Conservation (phyloP, 2,113 vertebrate genomes). For the Rostratula benghalensis region DNA sequence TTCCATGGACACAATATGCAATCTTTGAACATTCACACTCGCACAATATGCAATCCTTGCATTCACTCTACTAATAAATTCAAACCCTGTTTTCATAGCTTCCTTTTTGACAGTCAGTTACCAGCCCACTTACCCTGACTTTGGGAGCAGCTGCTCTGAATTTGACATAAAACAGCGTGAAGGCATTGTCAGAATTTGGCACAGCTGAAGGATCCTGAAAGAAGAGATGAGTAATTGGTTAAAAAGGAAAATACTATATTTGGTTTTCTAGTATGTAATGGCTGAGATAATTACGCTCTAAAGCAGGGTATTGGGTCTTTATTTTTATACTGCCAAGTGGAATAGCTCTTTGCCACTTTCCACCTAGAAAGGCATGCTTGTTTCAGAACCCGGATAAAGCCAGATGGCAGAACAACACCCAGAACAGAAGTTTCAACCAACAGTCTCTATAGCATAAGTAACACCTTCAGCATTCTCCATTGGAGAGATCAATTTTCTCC, state of each 20-base stretch:
- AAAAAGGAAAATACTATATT: neutral
- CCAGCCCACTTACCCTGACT: constrained; percentile 87
- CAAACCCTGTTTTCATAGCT: neutral
- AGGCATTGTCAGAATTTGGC: constrained; percentile 92
- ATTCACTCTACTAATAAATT: neutral
- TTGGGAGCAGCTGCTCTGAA: constrained; percentile 96
- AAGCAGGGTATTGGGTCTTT: neutral
- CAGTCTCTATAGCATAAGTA: neutral
- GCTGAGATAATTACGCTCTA: neutral
- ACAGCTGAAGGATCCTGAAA: constrained; percentile 87
- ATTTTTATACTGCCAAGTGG: neutral
- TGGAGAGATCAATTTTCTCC: neutral
- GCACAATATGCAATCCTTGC: neutral
- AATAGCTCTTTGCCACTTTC: neutral
- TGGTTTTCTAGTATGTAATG: neutral
- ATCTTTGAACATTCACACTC: neutral
- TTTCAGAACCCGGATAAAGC: neutral
- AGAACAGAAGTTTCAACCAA: neutral
- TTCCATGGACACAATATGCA: neutral
- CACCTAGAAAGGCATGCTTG: neutral
- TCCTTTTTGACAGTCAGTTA: neutral
- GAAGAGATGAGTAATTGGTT: constrained; percentile 23
- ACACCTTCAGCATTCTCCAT: neutral
- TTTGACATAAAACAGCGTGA: constrained; percentile 96
- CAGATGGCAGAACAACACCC: neutral